Evolutionary conservation across 2,888 invertebrate species (phyloP), one percentile per base, ranked within the genome.

Genomic region (Eristalinus sepulchralis): DNA sequence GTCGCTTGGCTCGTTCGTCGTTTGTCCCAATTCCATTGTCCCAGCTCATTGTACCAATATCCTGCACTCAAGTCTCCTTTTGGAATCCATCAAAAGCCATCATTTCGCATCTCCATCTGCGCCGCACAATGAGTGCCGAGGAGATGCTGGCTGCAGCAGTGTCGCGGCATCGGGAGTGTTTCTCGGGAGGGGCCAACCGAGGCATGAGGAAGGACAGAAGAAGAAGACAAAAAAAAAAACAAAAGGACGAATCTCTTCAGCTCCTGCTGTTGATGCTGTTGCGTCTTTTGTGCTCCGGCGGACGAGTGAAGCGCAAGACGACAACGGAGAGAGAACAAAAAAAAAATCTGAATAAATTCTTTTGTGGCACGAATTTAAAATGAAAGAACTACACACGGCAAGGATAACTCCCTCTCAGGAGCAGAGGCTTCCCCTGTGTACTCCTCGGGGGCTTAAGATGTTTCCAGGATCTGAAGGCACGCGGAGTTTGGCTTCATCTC

Each of bases 81-180:
- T 79, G 34, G 83, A 75, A 79, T 86, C 86, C 83, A 83, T 86
- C 83, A 86, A 83, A 83, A 79, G 71, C 83, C 79, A 86, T 86
- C 86, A 86, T 83, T 75, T 66, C 62, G 39, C 62, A 53, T 67
- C 62, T 80, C 72, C 79, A 75, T 79, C 66, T 66, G 20, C 34
- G 39, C 60, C 36, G 34, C 59, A 81, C 78, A 75, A 82, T 86
- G 31, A 22, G 55, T 6, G 39, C 39, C 53, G 39, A 76, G 57
- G 63, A 73, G 73, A 73, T 64, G 36, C 27, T 78, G 67, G 70
- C 33, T 66, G 62, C 39, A 36, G 73, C 27, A 27, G 27, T 27
- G 27, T 79, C 67, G 64, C 70, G 39, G 73, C 39, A n/a, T n/a
- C 39, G 39, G 8, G 47, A 47, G 47, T 47, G 47, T 47, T 47